These are phyloP conservation scores for Motacilla tschutschensis DNA, from an alignment of 2,113 vertebrate genomes.

Conservation along the genomic window DNA sequence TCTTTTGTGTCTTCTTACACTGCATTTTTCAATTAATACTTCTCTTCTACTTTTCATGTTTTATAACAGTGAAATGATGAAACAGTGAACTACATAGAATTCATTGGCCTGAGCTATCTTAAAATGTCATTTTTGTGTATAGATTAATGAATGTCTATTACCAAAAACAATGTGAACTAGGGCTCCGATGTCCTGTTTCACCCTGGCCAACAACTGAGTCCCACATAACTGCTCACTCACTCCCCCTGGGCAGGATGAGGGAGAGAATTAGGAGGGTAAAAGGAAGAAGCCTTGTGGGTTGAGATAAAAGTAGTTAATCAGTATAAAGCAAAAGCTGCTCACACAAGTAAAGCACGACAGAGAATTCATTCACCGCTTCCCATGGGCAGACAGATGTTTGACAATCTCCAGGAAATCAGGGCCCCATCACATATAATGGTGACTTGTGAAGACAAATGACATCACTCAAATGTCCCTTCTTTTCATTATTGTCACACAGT, in stretches of 20 bases:
- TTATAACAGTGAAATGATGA: background rate
- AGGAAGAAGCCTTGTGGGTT: fast-evolving
- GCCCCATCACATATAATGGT: fast-evolving
- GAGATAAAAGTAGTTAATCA: background rate
- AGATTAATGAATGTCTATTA: background rate
- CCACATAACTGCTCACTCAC: background rate
- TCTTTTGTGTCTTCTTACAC: background rate
- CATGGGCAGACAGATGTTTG: background rate
- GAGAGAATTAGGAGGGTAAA: background rate
- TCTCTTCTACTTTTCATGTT: background rate
- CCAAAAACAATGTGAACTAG: background rate
- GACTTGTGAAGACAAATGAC: background rate
- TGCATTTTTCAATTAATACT: background rate
- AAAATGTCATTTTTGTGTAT: background rate
- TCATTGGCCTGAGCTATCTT: background rate
- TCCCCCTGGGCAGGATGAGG: fast-evolving
- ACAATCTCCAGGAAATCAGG: background rate
- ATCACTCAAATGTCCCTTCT: fast-evolving
- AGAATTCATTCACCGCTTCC: background rate
- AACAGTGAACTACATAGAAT: background rate
- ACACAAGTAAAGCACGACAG: background rate
- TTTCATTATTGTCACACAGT: background rate
- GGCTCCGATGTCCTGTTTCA: background rate
- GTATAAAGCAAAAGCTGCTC: background rate
- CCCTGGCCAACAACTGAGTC: background rate